Evolutionary conservation across 2,113 vertebrate species (phyloP).

Genomic region (Pogonocichla stellata): DNA sequence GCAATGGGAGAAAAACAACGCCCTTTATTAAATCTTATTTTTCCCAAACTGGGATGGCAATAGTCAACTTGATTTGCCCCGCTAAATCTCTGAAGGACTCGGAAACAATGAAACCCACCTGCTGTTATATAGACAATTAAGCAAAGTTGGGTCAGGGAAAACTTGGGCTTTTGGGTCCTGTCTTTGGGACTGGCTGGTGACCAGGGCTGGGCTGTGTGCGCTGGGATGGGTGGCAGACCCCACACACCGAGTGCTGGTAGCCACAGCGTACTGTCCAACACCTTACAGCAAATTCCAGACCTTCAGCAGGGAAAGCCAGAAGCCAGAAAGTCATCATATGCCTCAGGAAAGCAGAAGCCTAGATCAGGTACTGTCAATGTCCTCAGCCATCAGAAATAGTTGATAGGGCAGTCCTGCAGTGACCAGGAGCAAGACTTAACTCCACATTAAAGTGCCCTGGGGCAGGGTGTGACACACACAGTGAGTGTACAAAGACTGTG

Average conservation of each 20-base stretch:
- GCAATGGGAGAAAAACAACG: background rate
- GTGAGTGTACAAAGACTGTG: background rate
- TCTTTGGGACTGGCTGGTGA: background rate
- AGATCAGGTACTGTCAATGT: background rate
- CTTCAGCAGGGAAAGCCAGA: background rate
- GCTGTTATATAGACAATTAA: background rate
- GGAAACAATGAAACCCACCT: background rate
- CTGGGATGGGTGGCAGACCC: background rate
- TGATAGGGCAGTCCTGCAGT: background rate
- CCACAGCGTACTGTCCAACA: background rate
- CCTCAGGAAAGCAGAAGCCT: background rate
- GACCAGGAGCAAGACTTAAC: background rate
- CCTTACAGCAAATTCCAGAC: background rate
- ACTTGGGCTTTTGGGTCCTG: background rate
- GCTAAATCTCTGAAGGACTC: background rate
- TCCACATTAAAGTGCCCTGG: background rate
- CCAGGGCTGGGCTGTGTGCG: background rate
- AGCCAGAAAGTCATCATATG: background rate
- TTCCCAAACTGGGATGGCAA: background rate
- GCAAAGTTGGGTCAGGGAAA: background rate
- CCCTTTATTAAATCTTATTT: background rate
- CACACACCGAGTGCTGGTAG: fast-evolving
- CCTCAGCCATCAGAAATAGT: background rate
- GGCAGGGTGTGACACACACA: background rate
- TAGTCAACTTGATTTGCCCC: background rate